These are phyloP conservation scores for Ammospiza maritima DNA, from an alignment of 2,797 vertebrate species.

Conservation along the genomic window DNA sequence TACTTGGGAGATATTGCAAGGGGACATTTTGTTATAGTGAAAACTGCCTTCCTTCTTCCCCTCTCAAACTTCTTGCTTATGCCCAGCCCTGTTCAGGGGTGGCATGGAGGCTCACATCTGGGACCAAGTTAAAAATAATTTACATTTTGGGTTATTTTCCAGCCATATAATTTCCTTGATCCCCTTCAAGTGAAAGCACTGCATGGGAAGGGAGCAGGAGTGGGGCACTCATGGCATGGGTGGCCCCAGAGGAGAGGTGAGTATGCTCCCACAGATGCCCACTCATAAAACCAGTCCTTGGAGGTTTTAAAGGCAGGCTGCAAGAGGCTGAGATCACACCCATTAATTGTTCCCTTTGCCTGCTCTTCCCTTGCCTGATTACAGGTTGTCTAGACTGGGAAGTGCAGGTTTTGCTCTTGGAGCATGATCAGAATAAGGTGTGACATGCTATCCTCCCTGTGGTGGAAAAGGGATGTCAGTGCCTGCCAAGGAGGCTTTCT, in stretches of 20 bases:
- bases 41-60: neutral
- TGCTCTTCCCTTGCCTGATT: conserved; percentile 7
- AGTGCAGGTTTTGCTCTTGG: conserved; percentile 37
- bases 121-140: neutral
- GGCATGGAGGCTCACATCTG: accelerated
- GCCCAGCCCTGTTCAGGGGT: neutral
- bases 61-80: neutral
- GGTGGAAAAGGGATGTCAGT: neutral
- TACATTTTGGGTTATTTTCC: neutral
- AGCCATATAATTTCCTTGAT: neutral
- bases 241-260: accelerated
- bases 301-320: neutral
- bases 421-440: conserved; percentile 13
- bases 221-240: neutral
- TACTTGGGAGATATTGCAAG: neutral
- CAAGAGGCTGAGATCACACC: conserved; percentile 23
- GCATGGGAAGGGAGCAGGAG: neutral
- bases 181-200: neutral
- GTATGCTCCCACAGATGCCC: neutral
- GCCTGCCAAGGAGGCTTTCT: neutral
- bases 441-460: accelerated
- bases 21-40: neutral
- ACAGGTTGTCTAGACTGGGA: conserved; percentile 56
- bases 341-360: conserved; percentile 9
- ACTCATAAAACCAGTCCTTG: neutral